These are phyloP conservation scores for Stomatorhinus ivindoensis DNA, from an alignment of 2,113 vertebrate genomes.

Conservation along the genomic window DNA sequence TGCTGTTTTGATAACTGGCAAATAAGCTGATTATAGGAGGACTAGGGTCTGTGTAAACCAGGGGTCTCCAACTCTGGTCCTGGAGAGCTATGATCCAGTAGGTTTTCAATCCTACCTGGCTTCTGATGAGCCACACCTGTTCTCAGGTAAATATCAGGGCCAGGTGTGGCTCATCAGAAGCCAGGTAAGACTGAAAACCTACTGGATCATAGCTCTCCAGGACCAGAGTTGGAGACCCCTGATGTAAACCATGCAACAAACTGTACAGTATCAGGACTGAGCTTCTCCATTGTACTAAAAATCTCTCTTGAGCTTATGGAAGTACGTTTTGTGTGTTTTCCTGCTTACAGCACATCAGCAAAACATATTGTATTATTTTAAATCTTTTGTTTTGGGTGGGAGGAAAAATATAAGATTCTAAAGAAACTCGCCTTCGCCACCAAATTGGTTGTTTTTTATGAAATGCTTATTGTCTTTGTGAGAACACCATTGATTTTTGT, in stretches of 20 bases:
- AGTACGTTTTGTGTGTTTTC: background rate
- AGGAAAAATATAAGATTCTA: background rate
- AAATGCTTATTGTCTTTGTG: background rate
- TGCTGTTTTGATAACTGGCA: slow-evolving; percentile 15
- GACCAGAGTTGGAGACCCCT: no score
- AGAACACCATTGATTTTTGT: background rate
- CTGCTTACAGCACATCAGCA: background rate
- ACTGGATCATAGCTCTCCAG: no score
- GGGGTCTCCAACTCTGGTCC: no score
- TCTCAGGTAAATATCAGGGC: no score
- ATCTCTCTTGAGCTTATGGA: background rate
- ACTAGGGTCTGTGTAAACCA: background rate
- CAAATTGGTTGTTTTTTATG: background rate
- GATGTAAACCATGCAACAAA: background rate
- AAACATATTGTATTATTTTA: background rate
- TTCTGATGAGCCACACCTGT: no score
- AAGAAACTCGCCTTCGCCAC: background rate
- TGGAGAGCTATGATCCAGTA: no score
- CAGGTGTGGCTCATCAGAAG: no score
- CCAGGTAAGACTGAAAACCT: no score
- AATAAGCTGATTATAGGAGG: slow-evolving; percentile 11
- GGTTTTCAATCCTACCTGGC: no score
- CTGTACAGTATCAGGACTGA: background rate
- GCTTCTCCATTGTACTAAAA: background rate
- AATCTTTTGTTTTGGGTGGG: background rate